phyloP scores from a whole-genome alignment of 2,113 vertebrate species.

The Tautogolabrus adspersus region DNA sequence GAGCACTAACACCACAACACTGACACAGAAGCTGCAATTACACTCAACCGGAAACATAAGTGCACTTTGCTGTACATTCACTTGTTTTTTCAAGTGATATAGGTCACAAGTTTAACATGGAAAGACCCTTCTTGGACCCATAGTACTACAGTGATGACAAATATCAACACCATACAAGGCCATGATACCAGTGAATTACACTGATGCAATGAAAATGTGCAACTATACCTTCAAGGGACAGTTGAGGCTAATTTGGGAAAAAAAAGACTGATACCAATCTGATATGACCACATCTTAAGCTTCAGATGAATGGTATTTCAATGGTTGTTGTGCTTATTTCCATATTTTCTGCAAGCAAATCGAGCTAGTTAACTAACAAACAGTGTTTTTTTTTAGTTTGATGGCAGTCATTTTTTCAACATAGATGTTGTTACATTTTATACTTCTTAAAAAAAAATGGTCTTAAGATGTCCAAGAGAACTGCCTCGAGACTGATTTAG shows the following conservation, averaged over 20 bases:
- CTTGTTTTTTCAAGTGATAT: conserved; percentile 54
- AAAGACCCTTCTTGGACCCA: conserved; percentile 68
- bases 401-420: conserved; percentile 29
- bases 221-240: conserved; percentile 13
- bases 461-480: conserved; percentile 1
- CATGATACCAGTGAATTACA: background rate
- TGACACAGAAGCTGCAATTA: conserved; percentile 85
- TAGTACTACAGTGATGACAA: no score
- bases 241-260: background rate
- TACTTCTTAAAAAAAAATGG: conserved; percentile 9
- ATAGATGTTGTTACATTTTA: background rate
- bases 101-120: conserved; percentile 84
- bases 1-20: conserved; percentile 78
- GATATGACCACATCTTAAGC: background rate
- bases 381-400: background rate
- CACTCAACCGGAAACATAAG: conserved; percentile 80
- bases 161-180: background rate
- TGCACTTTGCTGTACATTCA: conserved; percentile 76
- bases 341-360: background rate
- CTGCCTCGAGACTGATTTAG: background rate
- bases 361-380: background rate
- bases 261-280: background rate
- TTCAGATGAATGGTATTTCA: background rate
- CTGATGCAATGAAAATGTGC: conserved; percentile 12
- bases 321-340: no score